A percentile compares a stretch with the other conserved stretches of the same genome.
Conservation (phyloP, 2,113 vertebrate species). For the Thermophis baileyi region DNA sequence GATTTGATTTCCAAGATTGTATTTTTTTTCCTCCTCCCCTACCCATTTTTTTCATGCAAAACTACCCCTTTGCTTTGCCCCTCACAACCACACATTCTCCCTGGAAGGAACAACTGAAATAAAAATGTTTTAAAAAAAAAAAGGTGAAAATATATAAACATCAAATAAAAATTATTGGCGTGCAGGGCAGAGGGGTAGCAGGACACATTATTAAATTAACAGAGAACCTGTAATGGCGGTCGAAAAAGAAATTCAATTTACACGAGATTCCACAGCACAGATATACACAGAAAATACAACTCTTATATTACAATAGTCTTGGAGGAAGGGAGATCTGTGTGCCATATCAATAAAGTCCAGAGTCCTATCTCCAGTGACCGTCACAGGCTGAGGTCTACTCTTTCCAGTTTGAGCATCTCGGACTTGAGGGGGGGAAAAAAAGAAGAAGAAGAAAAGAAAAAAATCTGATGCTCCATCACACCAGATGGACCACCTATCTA, state of each 20-base stretch:
- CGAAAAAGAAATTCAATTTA: constrained; percentile 38
- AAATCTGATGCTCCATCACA: neutral
- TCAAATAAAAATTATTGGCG: constrained; percentile 26
- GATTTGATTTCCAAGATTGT: constrained; percentile 2
- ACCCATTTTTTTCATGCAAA: constrained; percentile 18
- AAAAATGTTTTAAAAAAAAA: neutral
- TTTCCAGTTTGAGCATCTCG: neutral
- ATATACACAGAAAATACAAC: constrained; percentile 34
- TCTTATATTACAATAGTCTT: constrained; percentile 13
- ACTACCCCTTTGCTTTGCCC: constrained; percentile 27
- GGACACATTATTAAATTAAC: constrained; percentile 35
- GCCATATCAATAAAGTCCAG: constrained; percentile 29
- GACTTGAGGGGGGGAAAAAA: neutral
- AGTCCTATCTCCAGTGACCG: neutral
- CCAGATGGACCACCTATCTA: neutral
- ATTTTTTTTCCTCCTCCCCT: neutral
- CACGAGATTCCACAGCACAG: constrained; percentile 33
- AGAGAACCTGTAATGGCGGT: constrained; percentile 30
- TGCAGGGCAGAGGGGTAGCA: constrained; percentile 12
- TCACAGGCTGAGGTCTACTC: neutral
- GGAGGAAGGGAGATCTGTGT: constrained; percentile 16
- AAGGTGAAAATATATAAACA: constrained; percentile 31
- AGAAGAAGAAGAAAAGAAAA: neutral
- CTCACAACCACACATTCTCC: constrained; percentile 13
- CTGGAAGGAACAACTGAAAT: neutral